These are phyloP conservation scores for Asarcornis scutulata DNA, from an alignment of 2,113 vertebrate genomes.

Conservation along the genomic window DNA sequence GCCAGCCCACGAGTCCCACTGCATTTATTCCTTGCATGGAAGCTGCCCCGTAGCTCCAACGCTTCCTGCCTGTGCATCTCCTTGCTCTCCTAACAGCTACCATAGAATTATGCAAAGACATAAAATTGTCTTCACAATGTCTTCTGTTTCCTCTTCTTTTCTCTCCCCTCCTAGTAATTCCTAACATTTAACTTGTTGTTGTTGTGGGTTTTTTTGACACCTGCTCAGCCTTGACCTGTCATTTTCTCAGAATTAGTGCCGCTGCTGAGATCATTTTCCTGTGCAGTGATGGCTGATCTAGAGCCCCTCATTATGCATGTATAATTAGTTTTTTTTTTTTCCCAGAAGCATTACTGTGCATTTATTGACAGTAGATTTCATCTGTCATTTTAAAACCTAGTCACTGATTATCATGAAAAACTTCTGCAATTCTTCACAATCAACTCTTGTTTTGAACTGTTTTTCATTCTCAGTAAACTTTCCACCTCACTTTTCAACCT, in stretches of 20 bases:
- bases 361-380: slow-evolving; percentile 41
- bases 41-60: background rate
- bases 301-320: slow-evolving; percentile 63
- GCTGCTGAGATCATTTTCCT: slow-evolving; percentile 14
- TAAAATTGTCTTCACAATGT: background rate
- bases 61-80: background rate
- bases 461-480: slow-evolving; percentile 31
- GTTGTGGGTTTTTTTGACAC: slow-evolving; percentile 32
- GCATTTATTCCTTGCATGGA: background rate
- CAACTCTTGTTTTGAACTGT: slow-evolving; percentile 19
- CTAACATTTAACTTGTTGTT: slow-evolving; percentile 16
- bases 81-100: background rate
- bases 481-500: slow-evolving; percentile 3
- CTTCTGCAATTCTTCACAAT: slow-evolving; percentile 28
- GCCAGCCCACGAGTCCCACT: background rate
- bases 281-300: slow-evolving; percentile 53
- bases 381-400: slow-evolving; percentile 22
- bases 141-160: background rate
- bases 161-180: background rate
- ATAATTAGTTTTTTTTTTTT: slow-evolving; percentile 39
- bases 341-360: slow-evolving; percentile 47
- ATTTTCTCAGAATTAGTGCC: slow-evolving; percentile 42
- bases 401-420: slow-evolving; percentile 50
- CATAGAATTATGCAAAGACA: background rate
- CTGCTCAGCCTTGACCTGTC: slow-evolving; percentile 59